These are phyloP conservation scores for Anguilla japonica DNA, from an alignment of 2,113 vertebrate species.

Conservation along the genomic window DNA sequence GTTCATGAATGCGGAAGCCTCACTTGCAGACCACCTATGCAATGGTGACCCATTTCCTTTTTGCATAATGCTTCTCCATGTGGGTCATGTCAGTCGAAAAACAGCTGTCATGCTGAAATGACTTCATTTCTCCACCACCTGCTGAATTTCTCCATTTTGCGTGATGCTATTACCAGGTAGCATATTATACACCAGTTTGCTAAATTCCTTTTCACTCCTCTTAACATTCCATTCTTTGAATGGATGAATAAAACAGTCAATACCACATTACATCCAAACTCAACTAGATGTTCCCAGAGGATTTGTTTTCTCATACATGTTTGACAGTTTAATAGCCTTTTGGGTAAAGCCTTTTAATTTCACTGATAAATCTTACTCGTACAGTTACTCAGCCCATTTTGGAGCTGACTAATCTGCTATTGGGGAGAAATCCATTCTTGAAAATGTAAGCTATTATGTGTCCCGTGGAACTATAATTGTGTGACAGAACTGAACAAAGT, in stretches of 20 bases:
- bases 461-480: too few species aligned
- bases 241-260: neutral
- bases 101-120: neutral
- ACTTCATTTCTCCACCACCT: constrained; percentile 9
- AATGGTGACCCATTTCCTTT: neutral
- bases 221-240: neutral
- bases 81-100: neutral
- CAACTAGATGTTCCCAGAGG: too few species aligned
- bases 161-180: neutral
- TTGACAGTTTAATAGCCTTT: too few species aligned
- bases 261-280: too few species aligned
- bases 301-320: too few species aligned
- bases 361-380: too few species aligned
- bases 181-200: neutral
- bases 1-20: neutral
- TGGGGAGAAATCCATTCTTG: too few species aligned
- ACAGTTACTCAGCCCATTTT: too few species aligned
- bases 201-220: neutral
- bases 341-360: too few species aligned
- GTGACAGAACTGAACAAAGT: too few species aligned
- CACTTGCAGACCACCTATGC: neutral
- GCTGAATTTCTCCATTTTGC: neutral
- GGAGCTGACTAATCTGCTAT: too few species aligned
- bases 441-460: too few species aligned
- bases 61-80: neutral